phyloP scores from a whole-genome alignment of 53 echinoderm and acorn worm genomes.

The Holothuria leucospilota region DNA sequence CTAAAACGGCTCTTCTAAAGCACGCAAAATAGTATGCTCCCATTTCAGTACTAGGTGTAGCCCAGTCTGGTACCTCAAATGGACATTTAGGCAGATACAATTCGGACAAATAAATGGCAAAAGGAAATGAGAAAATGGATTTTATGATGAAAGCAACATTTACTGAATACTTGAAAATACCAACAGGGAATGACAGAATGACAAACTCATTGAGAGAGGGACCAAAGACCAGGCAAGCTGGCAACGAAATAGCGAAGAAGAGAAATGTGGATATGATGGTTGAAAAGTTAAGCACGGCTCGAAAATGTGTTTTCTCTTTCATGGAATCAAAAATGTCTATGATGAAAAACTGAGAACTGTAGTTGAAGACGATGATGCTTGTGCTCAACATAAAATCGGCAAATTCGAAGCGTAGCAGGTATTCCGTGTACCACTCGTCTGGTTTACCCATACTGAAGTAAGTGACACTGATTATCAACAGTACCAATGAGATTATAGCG shows the following conservation, averaged over 20 bases:
- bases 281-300: background rate
- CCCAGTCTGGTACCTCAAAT: background rate
- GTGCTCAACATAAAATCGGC: background rate
- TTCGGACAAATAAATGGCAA: slow-evolving; percentile 13
- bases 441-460: background rate
- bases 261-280: background rate
- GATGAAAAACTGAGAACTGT: slow-evolving; percentile 30
- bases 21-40: background rate
- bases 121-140: slow-evolving; percentile 18
- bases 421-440: background rate
- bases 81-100: background rate
- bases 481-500: background rate
- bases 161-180: background rate
- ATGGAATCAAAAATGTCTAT: slow-evolving; percentile 9
- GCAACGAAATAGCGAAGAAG: background rate
- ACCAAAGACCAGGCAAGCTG: background rate
- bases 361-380: slow-evolving; percentile 24
- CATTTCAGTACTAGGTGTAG: too few species aligned
- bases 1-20: background rate
- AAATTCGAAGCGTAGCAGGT: slow-evolving; percentile 3
- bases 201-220: slow-evolving; percentile 8
- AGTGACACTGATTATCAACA: background rate
- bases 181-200: slow-evolving; percentile 10
- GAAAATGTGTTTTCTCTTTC: background rate
- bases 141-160: slow-evolving; percentile 23